Percentiles rank a stretch among this genome's conserved stretches.
Conservation (phyloP, 2,113 vertebrate species). For the Myxocyprinus asiaticus region DNA sequence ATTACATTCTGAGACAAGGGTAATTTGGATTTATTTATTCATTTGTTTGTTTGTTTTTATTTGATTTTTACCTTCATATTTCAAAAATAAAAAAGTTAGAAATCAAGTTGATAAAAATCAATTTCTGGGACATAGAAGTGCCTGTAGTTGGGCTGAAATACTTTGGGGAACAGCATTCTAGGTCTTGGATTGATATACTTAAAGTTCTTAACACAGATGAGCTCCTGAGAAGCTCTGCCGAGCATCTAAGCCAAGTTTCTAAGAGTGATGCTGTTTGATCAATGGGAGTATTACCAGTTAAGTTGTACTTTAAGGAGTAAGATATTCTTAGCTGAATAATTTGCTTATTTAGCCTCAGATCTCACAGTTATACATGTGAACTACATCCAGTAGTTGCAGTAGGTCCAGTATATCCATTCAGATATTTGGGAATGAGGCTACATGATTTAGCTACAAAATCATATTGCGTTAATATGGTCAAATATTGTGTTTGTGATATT, state of each 20-base stretch:
- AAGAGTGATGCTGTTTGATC: neutral
- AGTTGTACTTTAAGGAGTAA: neutral
- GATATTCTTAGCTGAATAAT: neutral
- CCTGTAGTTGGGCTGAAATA: too few relatives aligned
- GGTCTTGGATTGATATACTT: neutral
- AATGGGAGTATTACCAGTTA: neutral
- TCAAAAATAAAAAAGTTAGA: too few relatives aligned
- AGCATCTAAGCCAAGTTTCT: neutral
- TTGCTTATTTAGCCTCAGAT: neutral
- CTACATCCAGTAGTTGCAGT: neutral
- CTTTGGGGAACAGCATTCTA: neutral
- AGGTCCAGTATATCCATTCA: neutral
- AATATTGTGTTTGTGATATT: too few relatives aligned
- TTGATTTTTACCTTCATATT: too few relatives aligned
- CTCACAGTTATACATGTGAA: neutral
- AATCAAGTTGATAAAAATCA: too few relatives aligned
- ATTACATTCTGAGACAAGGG: too few relatives aligned
- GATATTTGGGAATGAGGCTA: neutral
- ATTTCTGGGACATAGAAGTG: too few relatives aligned
- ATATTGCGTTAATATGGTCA: too few relatives aligned
- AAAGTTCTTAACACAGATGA: neutral
- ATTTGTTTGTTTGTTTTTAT: too few relatives aligned
- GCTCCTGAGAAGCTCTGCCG: neutral
- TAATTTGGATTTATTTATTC: too few relatives aligned
- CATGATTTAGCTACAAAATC: too few relatives aligned